These are phyloP conservation scores for Harpegnathos saltator DNA, from an alignment of 1,140 invertebrate species.

Conservation along the genomic window DNA sequence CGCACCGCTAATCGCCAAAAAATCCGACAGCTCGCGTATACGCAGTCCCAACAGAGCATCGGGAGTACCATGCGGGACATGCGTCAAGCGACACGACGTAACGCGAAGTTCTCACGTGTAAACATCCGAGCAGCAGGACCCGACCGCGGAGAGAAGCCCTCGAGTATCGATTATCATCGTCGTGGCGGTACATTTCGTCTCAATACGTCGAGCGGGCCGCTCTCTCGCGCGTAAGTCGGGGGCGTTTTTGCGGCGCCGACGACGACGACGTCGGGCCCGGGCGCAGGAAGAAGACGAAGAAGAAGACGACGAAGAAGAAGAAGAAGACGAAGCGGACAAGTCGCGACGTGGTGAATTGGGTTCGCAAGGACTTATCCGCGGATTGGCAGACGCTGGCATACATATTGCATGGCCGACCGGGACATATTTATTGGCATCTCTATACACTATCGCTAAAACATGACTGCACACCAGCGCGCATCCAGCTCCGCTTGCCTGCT, in stretches of 20 bases:
- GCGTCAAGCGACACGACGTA: conserved; percentile 63
- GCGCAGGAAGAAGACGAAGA: conserved; percentile 46
- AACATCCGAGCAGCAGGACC: conserved; percentile 59
- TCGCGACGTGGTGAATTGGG: conserved; percentile 65
- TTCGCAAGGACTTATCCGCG: conserved; percentile 73
- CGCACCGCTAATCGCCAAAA: conserved; percentile 13
- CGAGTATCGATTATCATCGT: conserved; percentile 67
- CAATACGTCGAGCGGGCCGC: conserved; percentile 73
- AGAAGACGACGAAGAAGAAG: conserved; percentile 39
- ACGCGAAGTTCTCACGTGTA: conserved; percentile 47
- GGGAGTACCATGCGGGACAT: conserved; percentile 28
- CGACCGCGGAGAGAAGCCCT: conserved; percentile 39
- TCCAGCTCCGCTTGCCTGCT: too few relatives aligned
- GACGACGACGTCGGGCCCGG: conserved; percentile 58
- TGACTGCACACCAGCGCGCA: conserved; percentile 59
- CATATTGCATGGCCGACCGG: conserved; percentile 82
- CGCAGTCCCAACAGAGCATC: too few relatives aligned
- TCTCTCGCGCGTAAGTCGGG: conserved; percentile 69
- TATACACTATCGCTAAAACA: conserved; percentile 79
- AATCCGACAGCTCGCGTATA: too few relatives aligned
- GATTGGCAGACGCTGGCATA: conserved; percentile 80
- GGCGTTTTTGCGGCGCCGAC: conserved; percentile 66
- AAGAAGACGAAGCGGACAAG: conserved; percentile 11
- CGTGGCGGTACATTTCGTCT: conserved; percentile 73
- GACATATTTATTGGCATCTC: conserved; percentile 85